Base-by-base conservation (phyloP, 2,797 vertebrate genomes). In the Coreius guichenoti region DNA sequence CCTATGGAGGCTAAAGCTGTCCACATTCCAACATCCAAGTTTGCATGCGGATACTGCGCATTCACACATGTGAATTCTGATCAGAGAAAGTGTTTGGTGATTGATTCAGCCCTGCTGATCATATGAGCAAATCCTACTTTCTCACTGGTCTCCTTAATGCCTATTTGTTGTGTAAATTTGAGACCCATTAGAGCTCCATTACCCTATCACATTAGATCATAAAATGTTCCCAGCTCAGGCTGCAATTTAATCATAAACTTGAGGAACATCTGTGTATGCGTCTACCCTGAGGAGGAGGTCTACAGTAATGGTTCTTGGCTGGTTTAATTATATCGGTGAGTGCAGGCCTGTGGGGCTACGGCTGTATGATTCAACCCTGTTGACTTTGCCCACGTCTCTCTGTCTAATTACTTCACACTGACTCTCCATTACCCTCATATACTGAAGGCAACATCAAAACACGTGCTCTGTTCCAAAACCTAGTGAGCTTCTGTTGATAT, bases 271-370 rank as follows among this genome's bases (percentile, higher is more conserved):
- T 80, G 84, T 73, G 56, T 3, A 74, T 67, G 31, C 3, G 5
- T 80, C 77, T 67, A 29, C 77, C 84, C 77, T 65, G 26, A 80
- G 84, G 83, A 80, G 21, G 17, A 49, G 77, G 68, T 36, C 56
- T 70, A 39, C 82, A 70, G 43, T 82, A 84, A 82, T 69, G 68
- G 21, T 70, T 84, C 63, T 86, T 75, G 26, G 56, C 86, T 75
- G 45, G 17, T 73, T 82, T 88, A 85, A 88, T 88, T 89, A 86
- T 83, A 81, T 80, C 63, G 81, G 69, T 73, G 87, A 80, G 82
- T 81, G 56, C 69, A 85, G 54, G 73, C 61, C 68, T 65, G 68
- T 80, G 82, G 80, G 82, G 49, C 80, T 56, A 47, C 5, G 45
- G 58, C 80, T 65, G 56, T 51, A 70, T 87, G 79, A 87, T 84